phyloP scores from a whole-genome alignment of 2,888 invertebrate species.

The Leucophenga maculata region DNA sequence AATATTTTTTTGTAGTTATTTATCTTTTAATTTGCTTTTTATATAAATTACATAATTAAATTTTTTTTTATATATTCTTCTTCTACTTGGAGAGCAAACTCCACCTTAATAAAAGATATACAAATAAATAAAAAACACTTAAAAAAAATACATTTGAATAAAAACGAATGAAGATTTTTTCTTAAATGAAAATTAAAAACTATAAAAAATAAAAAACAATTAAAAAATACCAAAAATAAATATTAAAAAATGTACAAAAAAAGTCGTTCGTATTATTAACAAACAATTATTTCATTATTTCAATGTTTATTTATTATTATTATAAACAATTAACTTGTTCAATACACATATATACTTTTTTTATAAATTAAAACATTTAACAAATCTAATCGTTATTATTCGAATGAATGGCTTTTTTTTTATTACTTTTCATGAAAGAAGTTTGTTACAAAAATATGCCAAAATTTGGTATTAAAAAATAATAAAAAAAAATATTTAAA shows the following conservation, averaged over 20 bases:
- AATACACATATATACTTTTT: slow-evolving; percentile 30
- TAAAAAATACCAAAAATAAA: slow-evolving; percentile 37
- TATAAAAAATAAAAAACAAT: slow-evolving; percentile 33
- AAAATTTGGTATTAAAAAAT: slow-evolving; percentile 33
- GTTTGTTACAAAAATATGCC: slow-evolving; percentile 23
- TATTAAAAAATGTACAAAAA: slow-evolving; percentile 52
- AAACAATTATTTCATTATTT: slow-evolving; percentile 60
- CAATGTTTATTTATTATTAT: slow-evolving; percentile 45
- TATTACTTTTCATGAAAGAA: slow-evolving; percentile 34
- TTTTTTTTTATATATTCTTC: slow-evolving; percentile 31
- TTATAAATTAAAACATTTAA: slow-evolving; percentile 52
- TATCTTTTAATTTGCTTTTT: slow-evolving; percentile 48
- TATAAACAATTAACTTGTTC: slow-evolving; percentile 58
- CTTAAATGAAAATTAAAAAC: slow-evolving; percentile 38
- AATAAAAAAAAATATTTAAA: slow-evolving; percentile 33
- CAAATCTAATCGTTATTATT: slow-evolving; percentile 51
- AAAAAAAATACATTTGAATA: slow-evolving; percentile 33
- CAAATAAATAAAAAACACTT: slow-evolving; percentile 28
- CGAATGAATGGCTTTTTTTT: slow-evolving; percentile 60
- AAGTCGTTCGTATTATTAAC: slow-evolving; percentile 64
- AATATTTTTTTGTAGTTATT: slow-evolving; percentile 52
- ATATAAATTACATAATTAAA: slow-evolving; percentile 12
- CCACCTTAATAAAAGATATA: slow-evolving; percentile 66
- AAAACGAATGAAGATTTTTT: slow-evolving; percentile 64
- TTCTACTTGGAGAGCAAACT: slow-evolving; percentile 71